phyloP scores from a whole-genome alignment of 2,797 vertebrate genomes.

The Pseudochromis fuscus region DNA sequence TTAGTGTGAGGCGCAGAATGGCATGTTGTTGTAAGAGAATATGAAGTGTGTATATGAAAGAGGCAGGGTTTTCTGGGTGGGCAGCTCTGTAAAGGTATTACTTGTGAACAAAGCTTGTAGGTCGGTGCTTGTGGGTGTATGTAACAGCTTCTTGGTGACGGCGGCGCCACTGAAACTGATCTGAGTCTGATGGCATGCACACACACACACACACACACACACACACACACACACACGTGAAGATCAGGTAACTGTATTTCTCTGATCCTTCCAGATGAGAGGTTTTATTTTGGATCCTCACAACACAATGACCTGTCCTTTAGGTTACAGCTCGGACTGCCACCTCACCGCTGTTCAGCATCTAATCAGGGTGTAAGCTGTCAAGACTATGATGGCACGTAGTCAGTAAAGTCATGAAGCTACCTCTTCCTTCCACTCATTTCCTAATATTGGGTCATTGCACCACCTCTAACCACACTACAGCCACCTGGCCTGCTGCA shows the following conservation, averaged over 20 bases:
- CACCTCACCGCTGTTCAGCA: conserved; percentile 54
- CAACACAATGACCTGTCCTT: conserved; percentile 63
- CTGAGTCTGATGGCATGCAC: conserved; percentile 51
- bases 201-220: conserved; percentile 8
- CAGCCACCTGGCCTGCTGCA: conserved; percentile 29
- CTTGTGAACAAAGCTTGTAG: conserved; percentile 57
- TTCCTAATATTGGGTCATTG: background rate
- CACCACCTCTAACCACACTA: conserved; percentile 26
- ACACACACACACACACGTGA: conserved; percentile 31
- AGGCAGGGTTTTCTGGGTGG: conserved; percentile 48
- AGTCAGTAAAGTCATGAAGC: conserved; percentile 25
- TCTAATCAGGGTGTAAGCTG: conserved; percentile 59
- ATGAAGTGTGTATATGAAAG: conserved; percentile 54
- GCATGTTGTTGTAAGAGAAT: conserved; percentile 72
- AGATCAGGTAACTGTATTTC: conserved; percentile 69
- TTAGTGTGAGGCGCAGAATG: conserved; percentile 54
- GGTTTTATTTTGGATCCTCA: conserved; percentile 69
- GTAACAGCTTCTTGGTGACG: conserved; percentile 57
- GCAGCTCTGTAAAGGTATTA: conserved; percentile 62
- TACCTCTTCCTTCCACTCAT: conserved; percentile 23
- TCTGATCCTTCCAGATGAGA: conserved; percentile 69
- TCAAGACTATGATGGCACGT: conserved; percentile 32
- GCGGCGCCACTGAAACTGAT: conserved; percentile 74
- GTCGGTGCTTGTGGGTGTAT: conserved; percentile 55
- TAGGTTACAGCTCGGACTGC: conserved; percentile 54